Conservation (phyloP, 1,140 invertebrate genomes). For the Zaprionus kolodkinae region DNA sequence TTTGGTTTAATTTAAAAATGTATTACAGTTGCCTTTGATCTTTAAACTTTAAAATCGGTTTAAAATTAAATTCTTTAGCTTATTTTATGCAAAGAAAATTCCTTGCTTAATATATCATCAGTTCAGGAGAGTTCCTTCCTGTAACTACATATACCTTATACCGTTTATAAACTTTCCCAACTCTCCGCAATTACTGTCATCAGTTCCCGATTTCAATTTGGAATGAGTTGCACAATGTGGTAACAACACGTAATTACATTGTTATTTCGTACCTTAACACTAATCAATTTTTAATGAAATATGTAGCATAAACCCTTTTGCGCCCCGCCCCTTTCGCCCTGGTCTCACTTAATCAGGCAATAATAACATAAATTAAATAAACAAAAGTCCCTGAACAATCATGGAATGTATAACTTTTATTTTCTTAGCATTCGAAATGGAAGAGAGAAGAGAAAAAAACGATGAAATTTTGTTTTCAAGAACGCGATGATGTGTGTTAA, state of each 20-base stretch:
- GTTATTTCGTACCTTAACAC: constrained; percentile 53
- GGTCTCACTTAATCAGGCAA: constrained; percentile 72
- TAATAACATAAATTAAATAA: constrained; percentile 83
- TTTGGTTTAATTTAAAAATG: no score
- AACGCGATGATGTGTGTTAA: constrained; percentile 73
- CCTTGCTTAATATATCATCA: not conserved
- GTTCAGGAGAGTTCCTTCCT: not conserved
- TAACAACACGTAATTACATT: constrained; percentile 45
- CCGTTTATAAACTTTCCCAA: not conserved
- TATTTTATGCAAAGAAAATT: no score
- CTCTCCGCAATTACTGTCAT: not conserved
- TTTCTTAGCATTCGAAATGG: constrained; percentile 52
- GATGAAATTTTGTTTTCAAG: constrained; percentile 25
- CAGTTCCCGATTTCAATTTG: not conserved
- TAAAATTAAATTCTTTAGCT: no score
- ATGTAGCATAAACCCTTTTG: constrained; percentile 54
- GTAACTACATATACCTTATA: not conserved
- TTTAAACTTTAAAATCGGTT: no score
- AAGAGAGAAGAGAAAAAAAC: not conserved
- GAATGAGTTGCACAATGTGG: constrained; percentile 10
- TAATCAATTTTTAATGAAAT: constrained; percentile 77
- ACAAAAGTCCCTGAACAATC: constrained; percentile 60
- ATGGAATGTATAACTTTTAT: constrained; percentile 61
- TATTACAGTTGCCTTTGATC: no score
- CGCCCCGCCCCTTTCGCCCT: not conserved